phyloP scores from a whole-genome alignment of 2,113 vertebrate genomes.

The Gymnorhina tibicen region DNA sequence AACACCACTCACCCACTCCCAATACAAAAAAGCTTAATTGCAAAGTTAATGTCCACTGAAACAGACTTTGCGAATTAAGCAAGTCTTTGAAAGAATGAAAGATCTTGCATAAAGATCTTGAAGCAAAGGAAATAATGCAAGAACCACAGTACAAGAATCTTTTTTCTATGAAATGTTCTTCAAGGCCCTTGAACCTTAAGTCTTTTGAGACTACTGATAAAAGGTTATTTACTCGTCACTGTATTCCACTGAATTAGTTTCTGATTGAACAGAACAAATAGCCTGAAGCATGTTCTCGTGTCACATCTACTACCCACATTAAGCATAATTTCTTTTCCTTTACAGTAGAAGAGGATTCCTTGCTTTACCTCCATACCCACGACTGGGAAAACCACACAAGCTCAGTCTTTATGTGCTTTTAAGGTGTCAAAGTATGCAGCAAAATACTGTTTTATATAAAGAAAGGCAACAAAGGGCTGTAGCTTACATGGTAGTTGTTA shows the following conservation, averaged over 20 bases:
- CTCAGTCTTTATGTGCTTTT: not conserved
- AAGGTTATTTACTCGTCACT: not conserved
- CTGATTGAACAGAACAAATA: not conserved
- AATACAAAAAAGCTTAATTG: not conserved
- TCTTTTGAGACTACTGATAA: not conserved
- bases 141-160: not conserved
- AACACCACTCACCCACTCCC: not conserved
- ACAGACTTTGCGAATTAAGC: not conserved
- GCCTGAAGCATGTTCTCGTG: not conserved
- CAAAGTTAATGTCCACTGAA: not conserved
- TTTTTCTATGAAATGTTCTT: not conserved
- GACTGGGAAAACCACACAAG: not conserved
- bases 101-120: not conserved
- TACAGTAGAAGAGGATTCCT: not conserved
- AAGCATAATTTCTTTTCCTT: not conserved
- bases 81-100: not conserved
- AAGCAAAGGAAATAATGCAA: not conserved
- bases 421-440: not conserved
- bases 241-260: not conserved
- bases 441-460: not conserved
- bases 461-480: not conserved
- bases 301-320: not conserved
- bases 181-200: not conserved
- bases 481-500: not conserved
- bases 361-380: not conserved